phyloP scores from a whole-genome alignment of 2,113 vertebrate species.

The Andinoacara biseriatus region DNA sequence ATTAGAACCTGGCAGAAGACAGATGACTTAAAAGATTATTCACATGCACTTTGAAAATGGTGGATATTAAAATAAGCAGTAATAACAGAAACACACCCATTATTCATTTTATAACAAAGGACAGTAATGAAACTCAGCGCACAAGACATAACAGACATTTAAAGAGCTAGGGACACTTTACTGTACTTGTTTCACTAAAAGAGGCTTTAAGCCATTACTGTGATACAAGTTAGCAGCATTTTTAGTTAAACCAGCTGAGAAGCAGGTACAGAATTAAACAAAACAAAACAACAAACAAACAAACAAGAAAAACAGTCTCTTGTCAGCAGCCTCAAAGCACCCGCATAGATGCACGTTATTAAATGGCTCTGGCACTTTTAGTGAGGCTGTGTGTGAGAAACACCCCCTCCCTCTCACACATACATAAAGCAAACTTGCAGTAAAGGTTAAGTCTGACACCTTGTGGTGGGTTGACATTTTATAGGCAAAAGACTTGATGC shows the following conservation, averaged over 20 bases:
- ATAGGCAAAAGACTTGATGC: not conserved
- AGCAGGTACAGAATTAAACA: not conserved
- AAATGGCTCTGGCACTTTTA: not conserved
- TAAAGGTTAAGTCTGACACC: constrained; percentile 70
- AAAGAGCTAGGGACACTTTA: not conserved
- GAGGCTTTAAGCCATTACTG: not conserved
- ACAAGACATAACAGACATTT: not conserved
- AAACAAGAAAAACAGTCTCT: not conserved
- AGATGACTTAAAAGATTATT: constrained; percentile 9
- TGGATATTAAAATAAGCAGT: constrained; percentile 7
- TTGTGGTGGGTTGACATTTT: constrained; percentile 62
- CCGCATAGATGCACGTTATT: constrained; percentile 5
- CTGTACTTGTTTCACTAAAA: not conserved
- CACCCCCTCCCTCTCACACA: not conserved
- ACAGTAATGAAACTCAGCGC: not conserved
- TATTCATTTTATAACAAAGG: not conserved
- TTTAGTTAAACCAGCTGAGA: not conserved
- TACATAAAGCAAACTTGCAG: not conserved
- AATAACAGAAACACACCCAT: not conserved
- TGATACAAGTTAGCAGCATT: not conserved
- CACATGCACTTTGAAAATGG: not conserved
- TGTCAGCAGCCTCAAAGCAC: not conserved
- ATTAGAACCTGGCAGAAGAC: not conserved
- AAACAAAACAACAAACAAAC: not conserved
- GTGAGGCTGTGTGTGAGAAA: constrained; percentile 3